phyloP scores from a whole-genome alignment of 2,113 vertebrate genomes.

The Podilymbus podiceps region DNA sequence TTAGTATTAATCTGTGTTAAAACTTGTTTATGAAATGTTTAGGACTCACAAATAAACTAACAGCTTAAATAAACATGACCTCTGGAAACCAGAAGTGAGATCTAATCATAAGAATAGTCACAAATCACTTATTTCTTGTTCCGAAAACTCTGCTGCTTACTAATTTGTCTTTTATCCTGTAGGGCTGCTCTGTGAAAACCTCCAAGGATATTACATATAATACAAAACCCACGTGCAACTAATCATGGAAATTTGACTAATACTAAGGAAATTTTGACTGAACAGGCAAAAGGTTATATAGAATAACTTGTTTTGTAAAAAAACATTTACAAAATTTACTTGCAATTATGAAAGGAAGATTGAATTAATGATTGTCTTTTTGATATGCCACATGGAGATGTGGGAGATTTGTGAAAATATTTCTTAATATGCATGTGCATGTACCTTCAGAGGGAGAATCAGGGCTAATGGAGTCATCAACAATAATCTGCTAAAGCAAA shows the following conservation, averaged over 20 bases:
- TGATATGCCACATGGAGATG: not conserved
- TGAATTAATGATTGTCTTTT: not conserved
- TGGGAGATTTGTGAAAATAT: not conserved
- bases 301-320: not conserved
- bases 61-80: not conserved
- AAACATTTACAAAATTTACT: not conserved
- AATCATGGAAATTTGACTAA: not conserved
- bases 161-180: not conserved
- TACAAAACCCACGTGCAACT: not conserved
- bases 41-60: not conserved
- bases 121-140: not conserved
- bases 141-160: not conserved
- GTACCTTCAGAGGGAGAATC: not conserved
- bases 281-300: not conserved
- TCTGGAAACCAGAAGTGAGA: not conserved
- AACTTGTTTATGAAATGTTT: not conserved
- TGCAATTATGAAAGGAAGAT: not conserved
- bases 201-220: not conserved
- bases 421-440: not conserved
- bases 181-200: not conserved
- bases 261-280: not conserved
- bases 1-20: not conserved
- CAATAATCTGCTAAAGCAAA: not conserved
- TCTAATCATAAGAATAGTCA: not conserved
- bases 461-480: not conserved